Base-by-base conservation (phyloP, 2,797 vertebrate genomes). In the Coracias cyanogaster region DNA sequence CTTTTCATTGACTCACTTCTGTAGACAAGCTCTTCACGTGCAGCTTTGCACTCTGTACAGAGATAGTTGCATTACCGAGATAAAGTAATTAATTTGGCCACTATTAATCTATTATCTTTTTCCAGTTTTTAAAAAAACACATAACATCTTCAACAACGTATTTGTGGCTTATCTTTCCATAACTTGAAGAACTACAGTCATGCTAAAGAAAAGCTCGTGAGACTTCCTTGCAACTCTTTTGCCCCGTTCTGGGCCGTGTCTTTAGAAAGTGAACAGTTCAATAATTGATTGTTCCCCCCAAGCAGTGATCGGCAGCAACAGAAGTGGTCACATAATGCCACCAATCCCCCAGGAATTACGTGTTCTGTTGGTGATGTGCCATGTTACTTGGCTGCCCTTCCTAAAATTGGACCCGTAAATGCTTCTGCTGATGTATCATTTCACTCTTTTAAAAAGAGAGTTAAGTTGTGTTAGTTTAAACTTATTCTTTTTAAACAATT, bases 321-420 rank as follows among this genome's bases (percentile, higher is more conserved):
- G 91, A 60, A 81, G 94, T 39, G 52, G 73, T 77, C 92, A 74
- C 77, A 28, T 90, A 77, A 89, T 39, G 85, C 82, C 84, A 16
- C 92, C 31, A 65, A 55, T 67, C 79, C 90, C 51, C 46, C 92
- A 61, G 88, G 93, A 91, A 41, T 90, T 96, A 61, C 10, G 1
- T 92, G 71, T 94, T 81, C 77, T 51, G 33, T 52, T 86, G 82
- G 84, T 84, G 69, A 60, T 26, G 58, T 90, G 96, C 88, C 81
- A 90, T 70, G 6, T 88, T 67, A 21, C 51, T 95, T 91, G 91
- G 82, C 83, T 96, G 95, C 82, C 84, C 73, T 96, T 95, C 82
- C 41, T 55, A 19, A 87, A 33, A 46, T 49, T 70, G 74, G 46
- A 12, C 28, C 48, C 43, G 2, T 49, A 57, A 88, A 70, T 94